Percentiles rank a stretch among this genome's conserved stretches.
Evolutionary conservation across 2,113 vertebrate genomes (phyloP).

Genomic region (Lynx canadensis): DNA sequence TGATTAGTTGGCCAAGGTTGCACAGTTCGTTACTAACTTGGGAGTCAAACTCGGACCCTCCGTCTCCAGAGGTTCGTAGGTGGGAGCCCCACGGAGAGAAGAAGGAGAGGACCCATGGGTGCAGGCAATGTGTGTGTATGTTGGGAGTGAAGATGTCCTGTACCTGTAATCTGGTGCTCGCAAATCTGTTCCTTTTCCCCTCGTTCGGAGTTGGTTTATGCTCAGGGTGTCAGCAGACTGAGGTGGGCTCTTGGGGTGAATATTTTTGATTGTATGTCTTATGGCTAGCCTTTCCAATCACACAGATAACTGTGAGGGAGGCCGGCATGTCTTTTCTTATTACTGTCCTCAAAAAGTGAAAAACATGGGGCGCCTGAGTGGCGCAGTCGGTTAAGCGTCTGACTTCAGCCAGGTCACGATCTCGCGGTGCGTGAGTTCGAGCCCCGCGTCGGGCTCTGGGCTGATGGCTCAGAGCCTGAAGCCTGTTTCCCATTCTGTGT

Average conservation of each 20-base stretch:
- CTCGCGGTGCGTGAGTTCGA: too few relatives aligned
- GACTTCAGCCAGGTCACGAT: too few relatives aligned
- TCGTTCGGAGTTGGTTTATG: not conserved
- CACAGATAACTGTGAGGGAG: not conserved
- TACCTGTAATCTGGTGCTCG: not conserved
- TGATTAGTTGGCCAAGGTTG: not conserved
- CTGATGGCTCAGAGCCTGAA: too few relatives aligned
- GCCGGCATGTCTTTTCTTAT: not conserved
- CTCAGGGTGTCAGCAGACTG: not conserved
- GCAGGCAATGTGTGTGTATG: not conserved
- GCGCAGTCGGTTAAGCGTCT: too few relatives aligned
- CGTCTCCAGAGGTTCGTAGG: not conserved
- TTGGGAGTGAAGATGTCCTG: too few relatives aligned
- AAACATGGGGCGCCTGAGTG: too few relatives aligned
- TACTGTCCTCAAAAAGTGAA: not conserved
- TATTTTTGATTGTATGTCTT: not conserved
- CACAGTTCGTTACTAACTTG: not conserved
- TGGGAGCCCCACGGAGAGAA: not conserved
- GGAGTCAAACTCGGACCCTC: not conserved
- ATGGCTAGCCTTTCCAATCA: not conserved
- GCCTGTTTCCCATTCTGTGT: too few relatives aligned
- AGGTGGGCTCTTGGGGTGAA: not conserved
- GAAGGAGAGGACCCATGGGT: accelerated
- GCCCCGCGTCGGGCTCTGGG: too few relatives aligned
- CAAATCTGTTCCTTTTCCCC: not conserved